These are phyloP conservation scores for Phalacrocorax pelagicus DNA, from an alignment of 2,113 vertebrate genomes.

Conservation along the genomic window DNA sequence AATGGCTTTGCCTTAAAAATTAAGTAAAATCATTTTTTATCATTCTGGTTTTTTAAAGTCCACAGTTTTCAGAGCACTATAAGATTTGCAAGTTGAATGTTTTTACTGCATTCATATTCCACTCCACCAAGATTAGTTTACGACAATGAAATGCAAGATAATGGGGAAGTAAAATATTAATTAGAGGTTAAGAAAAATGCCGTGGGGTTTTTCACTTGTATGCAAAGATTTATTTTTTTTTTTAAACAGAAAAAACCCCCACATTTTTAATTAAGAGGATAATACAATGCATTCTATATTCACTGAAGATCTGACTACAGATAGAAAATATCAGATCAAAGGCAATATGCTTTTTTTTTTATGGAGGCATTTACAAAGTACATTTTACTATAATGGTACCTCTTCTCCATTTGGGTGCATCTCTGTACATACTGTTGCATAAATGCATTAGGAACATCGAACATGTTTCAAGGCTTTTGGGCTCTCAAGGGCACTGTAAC, in stretches of 20 bases:
- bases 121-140: not conserved
- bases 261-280: not conserved
- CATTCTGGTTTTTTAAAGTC: not conserved
- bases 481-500: not conserved
- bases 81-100: not conserved
- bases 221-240: not conserved
- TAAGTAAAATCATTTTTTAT: not conserved
- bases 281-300: not conserved
- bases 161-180: not conserved
- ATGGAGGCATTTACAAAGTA: not conserved
- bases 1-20: not conserved
- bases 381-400: not conserved
- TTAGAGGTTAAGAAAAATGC: not conserved
- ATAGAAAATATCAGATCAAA: not conserved
- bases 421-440: not conserved
- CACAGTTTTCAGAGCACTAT: not conserved
- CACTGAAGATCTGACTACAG: not conserved
- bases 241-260: not conserved
- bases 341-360: not conserved
- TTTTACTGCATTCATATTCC: not conserved
- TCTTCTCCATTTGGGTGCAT: not conserved
- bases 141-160: not conserved
- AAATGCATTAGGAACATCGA: not conserved
- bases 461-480: not conserved
- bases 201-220: not conserved